Percentiles rank a stretch among this genome's conserved stretches.
phyloP scores from a whole-genome alignment of 2,113 vertebrate species.

The Zapornia atra region DNA sequence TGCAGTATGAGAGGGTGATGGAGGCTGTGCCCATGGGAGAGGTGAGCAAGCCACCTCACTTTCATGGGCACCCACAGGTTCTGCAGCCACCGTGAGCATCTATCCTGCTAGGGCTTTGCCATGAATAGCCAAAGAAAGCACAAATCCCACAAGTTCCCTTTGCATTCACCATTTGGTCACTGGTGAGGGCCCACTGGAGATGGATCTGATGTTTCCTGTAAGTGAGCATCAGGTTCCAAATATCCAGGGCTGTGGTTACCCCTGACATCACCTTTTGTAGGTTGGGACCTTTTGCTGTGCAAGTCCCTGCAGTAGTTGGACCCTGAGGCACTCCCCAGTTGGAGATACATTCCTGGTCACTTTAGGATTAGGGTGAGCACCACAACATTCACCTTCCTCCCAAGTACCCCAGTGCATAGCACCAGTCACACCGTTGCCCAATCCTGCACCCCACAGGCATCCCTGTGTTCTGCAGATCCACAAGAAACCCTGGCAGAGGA shows the following conservation, averaged over 20 bases:
- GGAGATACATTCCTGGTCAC: neutral
- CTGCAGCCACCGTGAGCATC: neutral
- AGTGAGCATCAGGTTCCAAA: neutral
- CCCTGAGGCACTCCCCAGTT: neutral
- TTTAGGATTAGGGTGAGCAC: neutral
- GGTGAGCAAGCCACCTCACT: neutral
- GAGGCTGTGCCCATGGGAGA: conserved; percentile 65
- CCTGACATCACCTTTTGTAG: neutral
- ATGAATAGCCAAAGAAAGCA: neutral
- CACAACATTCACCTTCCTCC: neutral
- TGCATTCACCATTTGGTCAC: neutral
- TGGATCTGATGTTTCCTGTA: neutral
- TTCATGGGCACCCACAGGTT: neutral
- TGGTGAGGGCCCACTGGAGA: neutral
- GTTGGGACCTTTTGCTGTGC: neutral
- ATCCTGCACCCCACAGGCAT: neutral
- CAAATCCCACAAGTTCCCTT: neutral
- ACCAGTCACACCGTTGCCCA: neutral
- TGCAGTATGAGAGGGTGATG: conserved; percentile 41
- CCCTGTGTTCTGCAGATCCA: neutral
- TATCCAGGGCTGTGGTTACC: neutral
- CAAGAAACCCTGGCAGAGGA: neutral
- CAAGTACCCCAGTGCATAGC: neutral
- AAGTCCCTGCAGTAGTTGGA: neutral
- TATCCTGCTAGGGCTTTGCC: neutral